Percentiles rank a stretch among this genome's conserved stretches.
phyloP scores from a whole-genome alignment of 23 tunicate species.

The Diplosoma virens region DNA sequence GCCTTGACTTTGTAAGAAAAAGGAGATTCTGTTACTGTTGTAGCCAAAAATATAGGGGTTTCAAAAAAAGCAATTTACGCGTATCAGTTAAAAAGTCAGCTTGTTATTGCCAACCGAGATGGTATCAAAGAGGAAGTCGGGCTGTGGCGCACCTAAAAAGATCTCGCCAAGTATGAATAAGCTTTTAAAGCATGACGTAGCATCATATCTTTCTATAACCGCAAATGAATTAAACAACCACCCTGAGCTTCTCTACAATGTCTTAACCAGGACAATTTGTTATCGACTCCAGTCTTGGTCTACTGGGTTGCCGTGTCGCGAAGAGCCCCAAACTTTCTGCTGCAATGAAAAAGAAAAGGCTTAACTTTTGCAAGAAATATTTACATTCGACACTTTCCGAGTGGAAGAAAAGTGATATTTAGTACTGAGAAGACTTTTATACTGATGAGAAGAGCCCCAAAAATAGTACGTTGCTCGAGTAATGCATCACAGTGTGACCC shows the following conservation, averaged over 20 bases:
- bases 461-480: neutral
- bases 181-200: neutral
- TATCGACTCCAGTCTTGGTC: neutral
- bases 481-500: neutral
- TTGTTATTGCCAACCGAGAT: neutral
- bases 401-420: neutral
- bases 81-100: neutral
- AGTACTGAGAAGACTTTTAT: neutral
- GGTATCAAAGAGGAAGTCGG: neutral
- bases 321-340: neutral
- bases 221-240: neutral
- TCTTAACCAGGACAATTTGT: neutral
- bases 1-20: too few relatives aligned
- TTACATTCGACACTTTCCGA: neutral
- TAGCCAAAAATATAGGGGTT: neutral
- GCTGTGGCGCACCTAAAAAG: neutral
- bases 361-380: neutral
- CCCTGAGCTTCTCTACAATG: neutral
- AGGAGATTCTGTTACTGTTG: neutral
- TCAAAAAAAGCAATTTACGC: neutral
- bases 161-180: neutral
- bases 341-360: neutral
- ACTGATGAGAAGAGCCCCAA: neutral
- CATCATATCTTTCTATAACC: neutral
- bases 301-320: neutral